phyloP scores from a whole-genome alignment of 2,113 vertebrate species.

The Acanthochromis polyacanthus region DNA sequence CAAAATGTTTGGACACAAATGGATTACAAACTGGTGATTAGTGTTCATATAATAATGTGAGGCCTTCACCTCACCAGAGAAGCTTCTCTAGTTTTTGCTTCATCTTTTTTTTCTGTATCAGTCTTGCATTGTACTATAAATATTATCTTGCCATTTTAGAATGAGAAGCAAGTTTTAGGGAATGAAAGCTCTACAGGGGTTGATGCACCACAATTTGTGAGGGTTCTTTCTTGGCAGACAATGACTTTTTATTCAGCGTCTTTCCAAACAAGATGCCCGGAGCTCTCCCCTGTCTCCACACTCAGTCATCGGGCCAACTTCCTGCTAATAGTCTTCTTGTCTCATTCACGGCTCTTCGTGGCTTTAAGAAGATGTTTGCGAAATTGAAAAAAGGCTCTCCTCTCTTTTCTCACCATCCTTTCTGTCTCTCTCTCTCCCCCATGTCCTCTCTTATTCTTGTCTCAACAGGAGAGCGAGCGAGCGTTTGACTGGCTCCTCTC shows the following conservation, averaged over 20 bases:
- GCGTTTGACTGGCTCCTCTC: slow-evolving; percentile 73
- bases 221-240: slow-evolving; percentile 52
- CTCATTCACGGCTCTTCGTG: slow-evolving; percentile 55
- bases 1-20: background rate
- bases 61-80: background rate
- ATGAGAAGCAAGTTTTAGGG: background rate
- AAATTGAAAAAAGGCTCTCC: slow-evolving; percentile 49
- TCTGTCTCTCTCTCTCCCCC: slow-evolving; percentile 26
- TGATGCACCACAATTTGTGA: slow-evolving; percentile 31
- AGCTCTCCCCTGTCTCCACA: slow-evolving; percentile 59
- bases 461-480: slow-evolving; percentile 66
- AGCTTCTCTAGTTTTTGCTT: background rate
- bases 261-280: slow-evolving; percentile 60
- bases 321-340: slow-evolving; percentile 53
- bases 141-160: background rate
- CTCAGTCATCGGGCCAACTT: slow-evolving; percentile 74
- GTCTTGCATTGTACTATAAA: background rate
- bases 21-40: background rate
- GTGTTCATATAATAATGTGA: background rate
- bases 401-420: slow-evolving; percentile 19
- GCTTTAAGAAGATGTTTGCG: slow-evolving; percentile 52
- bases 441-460: slow-evolving; percentile 67
- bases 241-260: slow-evolving; percentile 59
- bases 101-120: background rate
- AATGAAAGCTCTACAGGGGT: slow-evolving; percentile 1